Conservation (phyloP, 2,797 vertebrate genomes). For the Eutrigla gurnardus region DNA sequence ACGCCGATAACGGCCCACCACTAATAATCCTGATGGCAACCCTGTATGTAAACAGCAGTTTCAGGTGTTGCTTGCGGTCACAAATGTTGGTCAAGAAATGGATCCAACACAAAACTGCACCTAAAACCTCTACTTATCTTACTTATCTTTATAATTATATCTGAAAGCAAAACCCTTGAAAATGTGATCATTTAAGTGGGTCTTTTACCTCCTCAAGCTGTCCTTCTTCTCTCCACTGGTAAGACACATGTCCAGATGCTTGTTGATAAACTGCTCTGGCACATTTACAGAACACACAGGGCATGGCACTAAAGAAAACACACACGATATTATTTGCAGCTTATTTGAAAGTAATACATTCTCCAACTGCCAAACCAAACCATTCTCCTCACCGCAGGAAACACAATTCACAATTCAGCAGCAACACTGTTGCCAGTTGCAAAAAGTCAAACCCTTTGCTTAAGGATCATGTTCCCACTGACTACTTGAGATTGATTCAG, state of each 20-base stretch:
- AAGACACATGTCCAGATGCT: slow-evolving; percentile 92
- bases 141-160: not conserved
- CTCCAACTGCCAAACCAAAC: not conserved
- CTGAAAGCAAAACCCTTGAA: not conserved
- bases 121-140: not conserved
- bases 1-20: too few relatives aligned
- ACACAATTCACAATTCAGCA: not conserved
- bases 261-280: slow-evolving; percentile 89
- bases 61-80: not conserved
- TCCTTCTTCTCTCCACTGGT: slow-evolving; percentile 91
- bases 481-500: not conserved
- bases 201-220: slow-evolving; percentile 89
- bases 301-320: slow-evolving; percentile 87
- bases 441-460: not conserved
- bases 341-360: not conserved
- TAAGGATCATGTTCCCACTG: not conserved
- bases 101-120: not conserved
- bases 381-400: too few relatives aligned
- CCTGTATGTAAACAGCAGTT: not conserved
- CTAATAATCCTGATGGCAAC: not conserved
- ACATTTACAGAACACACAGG: slow-evolving; percentile 91
- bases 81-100: not conserved
- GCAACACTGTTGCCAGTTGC: not conserved
- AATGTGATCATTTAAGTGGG: not conserved
- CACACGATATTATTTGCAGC: slow-evolving; percentile 8